Conservation (phyloP, 2,888 invertebrate genomes). For the Eilema sororculum region DNA sequence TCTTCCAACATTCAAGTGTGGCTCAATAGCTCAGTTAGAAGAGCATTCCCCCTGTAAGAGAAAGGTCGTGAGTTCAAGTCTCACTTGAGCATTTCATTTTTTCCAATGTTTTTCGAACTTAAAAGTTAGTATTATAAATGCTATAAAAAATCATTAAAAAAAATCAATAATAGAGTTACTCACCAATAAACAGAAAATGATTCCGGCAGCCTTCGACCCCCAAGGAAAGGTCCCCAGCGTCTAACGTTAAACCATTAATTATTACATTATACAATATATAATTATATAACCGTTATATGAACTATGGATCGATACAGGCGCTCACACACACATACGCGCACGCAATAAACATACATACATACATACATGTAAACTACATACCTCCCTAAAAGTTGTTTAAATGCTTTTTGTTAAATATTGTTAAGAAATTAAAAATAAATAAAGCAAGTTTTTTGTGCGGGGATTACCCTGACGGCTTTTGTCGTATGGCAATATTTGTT, state of each 20-base stretch:
- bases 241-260: constrained; percentile 48
- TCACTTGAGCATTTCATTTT: too few relatives aligned
- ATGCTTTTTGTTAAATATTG: constrained; percentile 68
- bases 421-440: constrained; percentile 70
- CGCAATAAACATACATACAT: constrained; percentile 31
- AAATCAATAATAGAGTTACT: constrained; percentile 45
- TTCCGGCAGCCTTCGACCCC: constrained; percentile 66
- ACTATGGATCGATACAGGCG: constrained; percentile 42
- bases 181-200: constrained; percentile 76
- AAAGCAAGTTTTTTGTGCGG: constrained; percentile 59
- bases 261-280: constrained; percentile 52
- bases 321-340: constrained; percentile 43
- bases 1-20: too few relatives aligned
- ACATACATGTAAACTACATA: constrained; percentile 64
- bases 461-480: constrained; percentile 28
- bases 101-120: too few relatives aligned
- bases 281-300: constrained; percentile 58
- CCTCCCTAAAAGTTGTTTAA: constrained; percentile 73
- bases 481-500: constrained; percentile 27
- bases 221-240: constrained; percentile 56
- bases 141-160: too few relatives aligned
- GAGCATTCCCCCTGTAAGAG: too few relatives aligned
- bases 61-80: too few relatives aligned
- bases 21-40: too few relatives aligned
- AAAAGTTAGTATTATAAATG: too few relatives aligned